Base-by-base conservation (phyloP, 2,888 invertebrate species). In the Anoncus sp. region DNA sequence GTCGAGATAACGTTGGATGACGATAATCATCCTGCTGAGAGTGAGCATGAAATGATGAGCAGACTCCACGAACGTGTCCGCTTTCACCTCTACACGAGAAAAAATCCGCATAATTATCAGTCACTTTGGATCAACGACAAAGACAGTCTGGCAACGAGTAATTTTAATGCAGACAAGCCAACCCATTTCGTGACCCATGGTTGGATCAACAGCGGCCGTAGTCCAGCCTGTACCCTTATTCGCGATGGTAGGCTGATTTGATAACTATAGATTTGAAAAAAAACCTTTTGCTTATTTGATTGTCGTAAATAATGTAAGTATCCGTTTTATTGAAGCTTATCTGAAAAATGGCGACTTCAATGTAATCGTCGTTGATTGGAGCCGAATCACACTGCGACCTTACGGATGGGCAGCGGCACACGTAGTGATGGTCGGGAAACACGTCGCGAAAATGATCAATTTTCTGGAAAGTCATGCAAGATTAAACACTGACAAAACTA, bases 321-420 rank as follows among this genome's bases (percentile, higher is more conserved):
- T 38, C 45, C 65, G 12, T 14, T 43, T 55, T 0, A 7, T 79
- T 67, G 0, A 67, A 90, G 90, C 87, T 12, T 89, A 84, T 35
- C 60, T 89, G 14, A 18, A 74, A 20, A 55, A 82, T 1, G 85
- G 79, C 0, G 85, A 89, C 55, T 87, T 84, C 77, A 90, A 90
- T 65, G 81, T 89, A 6, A 86, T 90, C 47, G 81, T 87, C 10
- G 79, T 89, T 14, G 89, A 90, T 55, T 90, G 90, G 89, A 81
- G 85, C 20, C 73, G 55, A 16, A 85, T 87, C 20, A 62, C 86
- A 1, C 10, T 67, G 1, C 70, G 51, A 7, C 66, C 79, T 1
- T 89, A 90, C 35, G 0, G 78, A 0, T 82, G 79, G 66, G 84
- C 87, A 4, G 81, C 80, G 16, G 53, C 24, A 1, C 84, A 82